phyloP scores from a whole-genome alignment of 2,113 vertebrate genomes.

The Pao palembangensis region DNA sequence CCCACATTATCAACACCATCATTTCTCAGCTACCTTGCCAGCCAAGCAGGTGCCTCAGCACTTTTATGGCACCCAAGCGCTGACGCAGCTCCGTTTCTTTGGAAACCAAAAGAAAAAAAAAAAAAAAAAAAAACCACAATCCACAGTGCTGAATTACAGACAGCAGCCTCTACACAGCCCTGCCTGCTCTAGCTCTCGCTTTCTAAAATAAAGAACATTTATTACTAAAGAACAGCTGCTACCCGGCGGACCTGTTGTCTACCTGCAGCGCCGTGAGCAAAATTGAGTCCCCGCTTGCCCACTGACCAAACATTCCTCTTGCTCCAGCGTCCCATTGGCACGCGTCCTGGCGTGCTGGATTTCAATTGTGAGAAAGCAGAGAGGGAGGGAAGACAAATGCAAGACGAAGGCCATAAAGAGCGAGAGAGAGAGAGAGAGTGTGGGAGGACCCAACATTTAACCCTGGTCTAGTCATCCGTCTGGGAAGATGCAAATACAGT shows the following conservation, averaged over 20 bases:
- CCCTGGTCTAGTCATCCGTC: conserved; percentile 4
- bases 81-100: conserved; percentile 55
- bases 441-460: conserved; percentile 2
- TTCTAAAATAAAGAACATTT: conserved; percentile 73
- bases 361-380: conserved; percentile 36
- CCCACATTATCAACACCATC: conserved; percentile 60
- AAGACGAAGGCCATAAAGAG: neutral
- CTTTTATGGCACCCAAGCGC: conserved; percentile 66
- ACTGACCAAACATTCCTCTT: conserved; percentile 28
- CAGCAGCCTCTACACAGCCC: conserved; percentile 22
- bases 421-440: too few relatives aligned
- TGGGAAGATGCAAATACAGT: neutral
- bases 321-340: conserved; percentile 50
- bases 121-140: conserved; percentile 20
- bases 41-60: conserved; percentile 50
- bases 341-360: conserved; percentile 21
- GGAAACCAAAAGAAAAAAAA: conserved; percentile 39
- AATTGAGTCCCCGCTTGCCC: conserved; percentile 44
- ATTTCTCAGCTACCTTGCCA: conserved; percentile 49
- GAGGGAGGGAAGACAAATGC: conserved; percentile 34
- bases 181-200: conserved; percentile 36
- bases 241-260: conserved; percentile 33
- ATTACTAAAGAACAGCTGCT: conserved; percentile 45
- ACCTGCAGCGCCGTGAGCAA: conserved; percentile 42
- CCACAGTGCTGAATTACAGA: conserved; percentile 58